Evolutionary conservation across 2,888 invertebrate species (phyloP).

Genomic region (Chymomyza fuscimana): DNA sequence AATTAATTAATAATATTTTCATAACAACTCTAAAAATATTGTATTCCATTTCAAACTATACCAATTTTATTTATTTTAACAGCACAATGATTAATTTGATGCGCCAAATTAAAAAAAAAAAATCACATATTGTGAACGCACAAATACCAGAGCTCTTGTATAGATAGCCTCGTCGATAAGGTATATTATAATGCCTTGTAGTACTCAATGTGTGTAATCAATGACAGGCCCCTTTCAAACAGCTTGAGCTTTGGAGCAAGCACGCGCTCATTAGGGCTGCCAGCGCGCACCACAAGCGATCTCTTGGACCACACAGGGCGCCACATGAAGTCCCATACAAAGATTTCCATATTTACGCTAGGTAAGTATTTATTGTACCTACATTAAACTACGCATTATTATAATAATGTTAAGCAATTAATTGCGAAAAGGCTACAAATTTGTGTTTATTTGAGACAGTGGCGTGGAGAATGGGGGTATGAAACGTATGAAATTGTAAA

Average conservation of each 20-base stretch:
- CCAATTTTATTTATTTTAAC: constrained; percentile 75
- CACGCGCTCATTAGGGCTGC: constrained; percentile 64
- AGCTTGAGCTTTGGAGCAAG: constrained; percentile 68
- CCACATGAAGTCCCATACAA: not conserved
- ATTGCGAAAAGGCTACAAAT: constrained; percentile 55
- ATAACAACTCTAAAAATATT: constrained; percentile 23
- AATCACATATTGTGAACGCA: constrained; percentile 16
- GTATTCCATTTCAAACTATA: constrained; percentile 64
- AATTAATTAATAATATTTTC: constrained; percentile 64
- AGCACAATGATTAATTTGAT: constrained; percentile 65
- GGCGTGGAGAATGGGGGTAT: no score
- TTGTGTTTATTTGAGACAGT: constrained; percentile 10
- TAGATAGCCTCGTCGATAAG: not conserved
- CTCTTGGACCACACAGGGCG: constrained; percentile 52
- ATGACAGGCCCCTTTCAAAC: constrained; percentile 70
- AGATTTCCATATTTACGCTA: not conserved
- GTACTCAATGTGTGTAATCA: constrained; percentile 24
- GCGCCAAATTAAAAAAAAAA: constrained; percentile 44
- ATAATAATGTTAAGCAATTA: constrained; percentile 70
- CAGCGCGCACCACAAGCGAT: constrained; percentile 18
- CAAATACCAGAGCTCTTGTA: not conserved
- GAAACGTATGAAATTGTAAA: no score
- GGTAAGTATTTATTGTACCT: constrained; percentile 37
- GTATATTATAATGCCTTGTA: not conserved
- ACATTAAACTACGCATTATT: constrained; percentile 66